These are phyloP conservation scores for Drosophila punjabiensis DNA, from an alignment of 1,140 invertebrate genomes.

Conservation along the genomic window DNA sequence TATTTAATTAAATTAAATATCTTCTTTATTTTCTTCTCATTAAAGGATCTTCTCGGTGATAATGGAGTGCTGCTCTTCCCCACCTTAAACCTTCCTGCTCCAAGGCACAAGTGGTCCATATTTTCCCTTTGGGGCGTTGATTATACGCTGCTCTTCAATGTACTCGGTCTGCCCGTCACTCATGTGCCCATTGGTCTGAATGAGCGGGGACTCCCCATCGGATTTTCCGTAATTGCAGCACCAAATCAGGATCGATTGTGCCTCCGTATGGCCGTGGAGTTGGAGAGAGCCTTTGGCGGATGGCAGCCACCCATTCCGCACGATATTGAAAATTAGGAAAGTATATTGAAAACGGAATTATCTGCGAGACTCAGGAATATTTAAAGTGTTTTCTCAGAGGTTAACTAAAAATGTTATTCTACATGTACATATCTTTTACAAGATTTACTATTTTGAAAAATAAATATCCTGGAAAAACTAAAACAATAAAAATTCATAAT, in stretches of 20 bases:
- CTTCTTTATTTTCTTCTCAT: neutral
- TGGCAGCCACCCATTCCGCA: slow-evolving; percentile 87
- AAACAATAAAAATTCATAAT: too few species aligned
- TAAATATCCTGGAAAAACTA: neutral
- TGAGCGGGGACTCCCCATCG: slow-evolving; percentile 89
- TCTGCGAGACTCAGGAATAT: neutral
- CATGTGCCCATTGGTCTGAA: slow-evolving; percentile 90
- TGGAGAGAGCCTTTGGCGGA: slow-evolving; percentile 93
- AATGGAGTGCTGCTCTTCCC: slow-evolving; percentile 92
- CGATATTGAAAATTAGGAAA: slow-evolving; percentile 7
- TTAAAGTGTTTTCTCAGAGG: neutral
- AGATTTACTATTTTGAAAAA: neutral
- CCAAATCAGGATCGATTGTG: slow-evolving; percentile 90
- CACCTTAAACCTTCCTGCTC: slow-evolving; percentile 88
- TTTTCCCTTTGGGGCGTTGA: slow-evolving; percentile 87
- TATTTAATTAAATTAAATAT: neutral
- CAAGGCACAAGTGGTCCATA: slow-evolving; percentile 88
- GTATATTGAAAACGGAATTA: neutral
- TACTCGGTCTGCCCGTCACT: slow-evolving; percentile 91
- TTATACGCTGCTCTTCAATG: slow-evolving; percentile 91
- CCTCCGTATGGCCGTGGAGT: slow-evolving; percentile 90
- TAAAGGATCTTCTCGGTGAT: slow-evolving; percentile 87
- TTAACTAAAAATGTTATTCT: neutral
- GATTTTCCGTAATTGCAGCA: slow-evolving; percentile 90
- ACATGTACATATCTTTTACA: neutral